These are phyloP conservation scores for Hycleus phaleratus DNA, from an alignment of 1,140 invertebrate genomes.

Conservation along the genomic window DNA sequence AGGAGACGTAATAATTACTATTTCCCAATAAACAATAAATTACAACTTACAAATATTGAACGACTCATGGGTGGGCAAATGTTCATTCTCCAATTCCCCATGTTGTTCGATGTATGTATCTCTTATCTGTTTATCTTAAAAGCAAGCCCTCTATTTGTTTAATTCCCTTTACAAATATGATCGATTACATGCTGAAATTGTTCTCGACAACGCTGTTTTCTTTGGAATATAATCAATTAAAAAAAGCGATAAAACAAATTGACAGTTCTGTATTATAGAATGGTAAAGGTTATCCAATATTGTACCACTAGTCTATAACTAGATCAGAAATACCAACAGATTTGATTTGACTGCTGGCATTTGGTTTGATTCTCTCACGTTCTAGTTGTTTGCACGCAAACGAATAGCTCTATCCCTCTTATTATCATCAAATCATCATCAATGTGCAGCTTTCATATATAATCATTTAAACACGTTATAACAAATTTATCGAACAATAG, in stretches of 20 bases:
- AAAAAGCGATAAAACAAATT: no score
- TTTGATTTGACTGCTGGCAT: constrained; percentile 12
- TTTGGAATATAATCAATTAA: no score
- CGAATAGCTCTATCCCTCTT: background rate
- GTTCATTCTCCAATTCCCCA: constrained; percentile 31
- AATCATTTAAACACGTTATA: no score
- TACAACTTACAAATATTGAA: constrained; percentile 22
- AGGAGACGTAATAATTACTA: constrained; percentile 27
- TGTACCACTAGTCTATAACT: background rate
- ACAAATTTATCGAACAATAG: no score
- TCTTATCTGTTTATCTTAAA: constrained; percentile 28
- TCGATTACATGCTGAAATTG: constrained; percentile 16
- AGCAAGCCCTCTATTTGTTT: constrained; percentile 29
- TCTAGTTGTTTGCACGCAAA: constrained; percentile 19
- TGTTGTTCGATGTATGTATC: background rate
- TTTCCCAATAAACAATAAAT: constrained; percentile 29
- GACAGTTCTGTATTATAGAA: no score
- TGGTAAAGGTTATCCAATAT: no score
- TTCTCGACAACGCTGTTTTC: no score
- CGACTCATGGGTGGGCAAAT: constrained; percentile 31
- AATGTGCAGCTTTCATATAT: no score
- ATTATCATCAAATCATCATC: background rate
- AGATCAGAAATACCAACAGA: constrained; percentile 11
- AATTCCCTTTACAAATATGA: constrained; percentile 19
- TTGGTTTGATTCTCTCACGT: constrained; percentile 23